Base-by-base conservation (phyloP, 1,140 invertebrate genomes). In the Drosophila varians region DNA sequence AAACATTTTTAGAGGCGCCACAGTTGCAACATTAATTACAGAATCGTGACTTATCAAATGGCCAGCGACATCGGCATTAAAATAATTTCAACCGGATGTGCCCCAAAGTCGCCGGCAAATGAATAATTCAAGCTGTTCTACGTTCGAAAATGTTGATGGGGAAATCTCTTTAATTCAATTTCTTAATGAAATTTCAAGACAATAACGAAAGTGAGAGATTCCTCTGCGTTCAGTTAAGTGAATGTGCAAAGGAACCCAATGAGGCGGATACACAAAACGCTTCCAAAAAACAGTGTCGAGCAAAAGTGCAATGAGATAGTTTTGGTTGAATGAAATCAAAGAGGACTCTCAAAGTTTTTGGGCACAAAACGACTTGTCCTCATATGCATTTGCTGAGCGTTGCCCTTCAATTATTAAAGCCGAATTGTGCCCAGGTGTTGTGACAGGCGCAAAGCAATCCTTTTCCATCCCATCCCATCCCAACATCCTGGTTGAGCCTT, bases 351-450 rank as follows among this genome's bases (percentile, higher is more conserved):
- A 14, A 54, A 21, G 19, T 64, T 64, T 31, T 66, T 12, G 14
- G 11, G 8, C 38, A 31, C 28, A 31, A 12, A 38, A 7, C 36
- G 36, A 38, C 1, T 16, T 4, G n/a, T 12, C 47, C 61, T 53
- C 64, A 66, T 68, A 53, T 68, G 64, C 47, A 53, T 53, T 66
- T 52, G 9, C 26, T 31, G 12, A 53, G 48, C 42, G 48, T 43
- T 40, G 56, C 68, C 14, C 56, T 73, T 73, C 69, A 73, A 72
- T 73, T 73, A 73, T 73, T 73, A 48, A 48, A 60, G 43, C 26
- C 42, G 45, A 58, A 70, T 51, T 46, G 53, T 68, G 26, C 66
- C 51, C 68, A 70, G 66, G 68, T 71, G 68, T 71, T 58, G 38
- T 48, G 55, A 60, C 68, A 71, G 54, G 19, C 54, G 54, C 46